Percentiles rank a stretch among this genome's conserved stretches.
Evolutionary conservation across 2,888 invertebrate species (phyloP).

Genomic region (Selenia dentaria): DNA sequence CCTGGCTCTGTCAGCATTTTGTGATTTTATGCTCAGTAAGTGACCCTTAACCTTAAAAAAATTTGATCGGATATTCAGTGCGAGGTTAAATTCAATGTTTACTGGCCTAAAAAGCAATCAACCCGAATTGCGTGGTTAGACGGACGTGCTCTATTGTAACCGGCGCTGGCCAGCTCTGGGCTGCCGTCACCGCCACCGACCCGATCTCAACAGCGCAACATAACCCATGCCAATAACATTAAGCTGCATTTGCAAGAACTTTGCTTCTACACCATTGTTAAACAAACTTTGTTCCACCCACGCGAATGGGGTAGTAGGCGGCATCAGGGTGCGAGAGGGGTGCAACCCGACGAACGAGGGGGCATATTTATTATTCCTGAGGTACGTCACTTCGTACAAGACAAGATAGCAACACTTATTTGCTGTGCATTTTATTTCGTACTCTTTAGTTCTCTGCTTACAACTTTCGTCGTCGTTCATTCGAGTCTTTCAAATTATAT

Average conservation of each 20-base stretch:
- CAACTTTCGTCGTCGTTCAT: too few relatives aligned
- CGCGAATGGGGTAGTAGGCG: neutral
- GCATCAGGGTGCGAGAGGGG: neutral
- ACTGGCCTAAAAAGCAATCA: neutral
- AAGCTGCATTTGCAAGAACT: neutral
- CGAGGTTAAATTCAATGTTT: too few relatives aligned
- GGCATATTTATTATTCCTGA: slow-evolving; percentile 18
- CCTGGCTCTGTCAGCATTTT: too few relatives aligned
- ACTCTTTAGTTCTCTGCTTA: too few relatives aligned
- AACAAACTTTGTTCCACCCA: neutral
- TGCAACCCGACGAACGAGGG: neutral
- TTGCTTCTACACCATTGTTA: neutral
- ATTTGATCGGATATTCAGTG: too few relatives aligned
- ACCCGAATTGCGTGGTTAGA: neutral
- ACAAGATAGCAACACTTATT: slow-evolving; percentile 17
- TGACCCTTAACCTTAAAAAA: too few relatives aligned
- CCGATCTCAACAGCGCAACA: neutral
- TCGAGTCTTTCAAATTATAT: too few relatives aligned
- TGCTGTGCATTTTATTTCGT: slow-evolving; percentile 5
- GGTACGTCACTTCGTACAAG: slow-evolving; percentile 6
- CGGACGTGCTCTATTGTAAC: neutral
- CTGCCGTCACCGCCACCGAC: neutral
- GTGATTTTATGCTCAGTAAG: too few relatives aligned
- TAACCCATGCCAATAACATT: neutral
- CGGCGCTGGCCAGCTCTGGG: neutral